A percentile compares a stretch with the other conserved stretches of the same genome.
phyloP scores from a whole-genome alignment of 2,113 vertebrate genomes.

The Cyanistes caeruleus region DNA sequence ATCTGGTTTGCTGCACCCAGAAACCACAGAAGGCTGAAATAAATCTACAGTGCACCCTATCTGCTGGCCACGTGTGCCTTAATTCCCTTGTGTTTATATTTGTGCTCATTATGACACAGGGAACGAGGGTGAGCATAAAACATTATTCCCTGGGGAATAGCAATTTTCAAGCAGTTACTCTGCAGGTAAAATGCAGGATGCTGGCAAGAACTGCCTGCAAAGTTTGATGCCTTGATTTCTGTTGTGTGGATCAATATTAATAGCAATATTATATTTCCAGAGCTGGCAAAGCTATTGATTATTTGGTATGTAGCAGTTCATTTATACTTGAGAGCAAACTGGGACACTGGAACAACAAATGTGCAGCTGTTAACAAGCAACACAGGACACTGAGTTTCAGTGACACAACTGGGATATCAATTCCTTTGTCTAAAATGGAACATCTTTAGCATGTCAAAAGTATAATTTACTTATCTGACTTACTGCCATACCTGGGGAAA shows the following conservation, averaged over 20 bases:
- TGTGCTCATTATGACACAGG: rapidly evolving
- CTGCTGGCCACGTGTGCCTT: rapidly evolving
- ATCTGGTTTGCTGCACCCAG: not conserved
- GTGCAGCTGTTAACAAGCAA: conserved; percentile 17
- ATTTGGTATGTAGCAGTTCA: conserved; percentile 16
- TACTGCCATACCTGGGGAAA: not conserved
- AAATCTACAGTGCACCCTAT: not conserved
- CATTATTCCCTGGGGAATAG: not conserved
- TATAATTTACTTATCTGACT: not conserved
- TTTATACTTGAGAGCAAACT: conserved; percentile 45
- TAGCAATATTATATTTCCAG: conserved; percentile 48
- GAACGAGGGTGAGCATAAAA: not conserved
- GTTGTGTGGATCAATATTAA: conserved; percentile 40
- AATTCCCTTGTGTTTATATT: not conserved
- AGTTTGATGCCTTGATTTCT: conserved; percentile 53
- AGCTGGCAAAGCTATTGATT: conserved; percentile 57
- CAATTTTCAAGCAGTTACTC: not conserved
- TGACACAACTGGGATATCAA: not conserved
- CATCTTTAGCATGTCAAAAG: conserved; percentile 8
- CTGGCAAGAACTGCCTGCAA: not conserved
- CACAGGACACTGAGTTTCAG: not conserved
- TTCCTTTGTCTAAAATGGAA: not conserved
- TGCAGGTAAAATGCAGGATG: not conserved
- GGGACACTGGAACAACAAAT: conserved; percentile 19
- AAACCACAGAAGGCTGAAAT: not conserved